Percentiles rank a stretch among this genome's conserved stretches.
phyloP scores from a whole-genome alignment of 1,140 invertebrate species.

The Hermatobates lingyangjiaoensis region DNA sequence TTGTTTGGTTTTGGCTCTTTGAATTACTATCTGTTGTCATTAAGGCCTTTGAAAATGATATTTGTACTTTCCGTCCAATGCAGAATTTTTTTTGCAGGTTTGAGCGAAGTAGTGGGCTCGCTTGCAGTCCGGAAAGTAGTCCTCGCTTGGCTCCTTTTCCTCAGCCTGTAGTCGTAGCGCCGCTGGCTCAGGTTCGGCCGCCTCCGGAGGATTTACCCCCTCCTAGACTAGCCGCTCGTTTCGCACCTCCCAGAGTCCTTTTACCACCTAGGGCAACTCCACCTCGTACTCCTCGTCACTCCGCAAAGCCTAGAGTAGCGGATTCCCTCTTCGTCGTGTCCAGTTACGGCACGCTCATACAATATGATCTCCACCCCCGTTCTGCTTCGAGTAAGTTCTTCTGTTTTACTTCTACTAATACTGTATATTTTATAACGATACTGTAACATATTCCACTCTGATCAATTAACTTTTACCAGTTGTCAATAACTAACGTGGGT shows the following conservation, averaged over 20 bases:
- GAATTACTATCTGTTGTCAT: no score
- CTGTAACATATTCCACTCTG: no score
- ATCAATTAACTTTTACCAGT: no score
- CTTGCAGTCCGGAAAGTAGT: slow-evolving; percentile 34
- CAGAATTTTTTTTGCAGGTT: slow-evolving; percentile 35
- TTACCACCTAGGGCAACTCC: slow-evolving; percentile 26
- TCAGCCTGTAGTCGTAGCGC: slow-evolving; percentile 53
- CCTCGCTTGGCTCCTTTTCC: slow-evolving; percentile 76
- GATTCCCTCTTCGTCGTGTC: slow-evolving; percentile 82
- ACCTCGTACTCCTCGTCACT: neutral
- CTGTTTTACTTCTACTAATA: slow-evolving; percentile 4
- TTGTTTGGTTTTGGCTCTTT: no score
- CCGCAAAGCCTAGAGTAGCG: slow-evolving; percentile 19
- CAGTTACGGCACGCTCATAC: slow-evolving; percentile 67
- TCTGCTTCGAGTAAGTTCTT: slow-evolving; percentile 34
- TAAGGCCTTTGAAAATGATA: no score
- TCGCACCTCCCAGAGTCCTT: slow-evolving; percentile 55
- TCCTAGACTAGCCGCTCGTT: slow-evolving; percentile 41
- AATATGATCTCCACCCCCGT: slow-evolving; percentile 76
- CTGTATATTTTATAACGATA: no score
- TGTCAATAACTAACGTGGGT: no score
- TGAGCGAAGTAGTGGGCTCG: slow-evolving; percentile 80
- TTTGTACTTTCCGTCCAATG: neutral
- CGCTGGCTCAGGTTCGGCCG: slow-evolving; percentile 61
- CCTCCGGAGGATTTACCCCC: neutral